These are phyloP conservation scores for Masticophis lateralis DNA, from an alignment of 2,797 vertebrate species.

Conservation along the genomic window DNA sequence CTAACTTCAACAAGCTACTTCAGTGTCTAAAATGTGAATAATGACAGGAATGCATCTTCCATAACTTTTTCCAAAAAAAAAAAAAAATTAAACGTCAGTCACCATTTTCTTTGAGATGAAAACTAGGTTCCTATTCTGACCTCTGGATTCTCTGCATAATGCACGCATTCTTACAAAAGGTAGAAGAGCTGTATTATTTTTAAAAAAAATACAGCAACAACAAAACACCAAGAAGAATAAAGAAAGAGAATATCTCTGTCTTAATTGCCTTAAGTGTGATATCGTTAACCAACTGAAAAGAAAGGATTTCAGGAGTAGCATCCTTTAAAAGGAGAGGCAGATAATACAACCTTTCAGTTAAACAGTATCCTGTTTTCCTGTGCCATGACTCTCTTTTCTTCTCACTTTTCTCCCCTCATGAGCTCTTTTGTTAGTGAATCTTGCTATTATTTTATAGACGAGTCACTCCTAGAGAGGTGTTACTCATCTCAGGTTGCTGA, in stretches of 20 bases:
- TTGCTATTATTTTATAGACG: constrained; percentile 23
- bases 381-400: constrained; percentile 14
- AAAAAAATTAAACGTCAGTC: constrained; percentile 45
- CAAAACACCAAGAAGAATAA: constrained; percentile 53
- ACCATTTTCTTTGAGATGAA: constrained; percentile 52
- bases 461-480: neutral
- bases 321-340: constrained; percentile 50
- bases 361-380: constrained; percentile 8
- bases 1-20: neutral
- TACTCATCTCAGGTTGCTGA: constrained; percentile 15
- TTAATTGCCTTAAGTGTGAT: constrained; percentile 67
- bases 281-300: constrained; percentile 55
- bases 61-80: constrained; percentile 49
- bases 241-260: constrained; percentile 49
- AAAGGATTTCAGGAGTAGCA: constrained; percentile 37
- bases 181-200: neutral
- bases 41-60: neutral
- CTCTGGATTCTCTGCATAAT: constrained; percentile 49
- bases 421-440: constrained; percentile 8
- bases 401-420: constrained; percentile 20
- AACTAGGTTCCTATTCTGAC: constrained; percentile 42
- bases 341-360: constrained; percentile 38
- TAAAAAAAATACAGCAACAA: constrained; percentile 24
- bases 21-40: constrained; percentile 1
- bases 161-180: constrained; percentile 43